Evolutionary conservation across 2,888 invertebrate species (phyloP).

Genomic region (Meteorus cinctellus): DNA sequence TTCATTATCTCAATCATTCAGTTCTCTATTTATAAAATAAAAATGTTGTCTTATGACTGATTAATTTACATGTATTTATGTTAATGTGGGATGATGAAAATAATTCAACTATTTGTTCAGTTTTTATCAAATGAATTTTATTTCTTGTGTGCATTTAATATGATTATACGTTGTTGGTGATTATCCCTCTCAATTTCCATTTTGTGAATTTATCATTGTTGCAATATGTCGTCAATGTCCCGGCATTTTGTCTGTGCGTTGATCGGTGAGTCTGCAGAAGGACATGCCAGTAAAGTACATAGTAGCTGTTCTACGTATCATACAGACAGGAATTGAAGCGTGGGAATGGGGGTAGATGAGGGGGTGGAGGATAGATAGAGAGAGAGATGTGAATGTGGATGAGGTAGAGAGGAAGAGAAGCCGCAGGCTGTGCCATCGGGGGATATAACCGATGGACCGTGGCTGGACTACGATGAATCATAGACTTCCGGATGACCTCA

Average conservation of each 20-base stretch:
- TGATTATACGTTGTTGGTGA: background rate
- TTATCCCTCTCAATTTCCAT: background rate
- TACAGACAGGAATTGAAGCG: conserved; percentile 26
- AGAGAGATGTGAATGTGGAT: background rate
- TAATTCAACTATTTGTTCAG: no score
- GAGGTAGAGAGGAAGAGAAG: background rate
- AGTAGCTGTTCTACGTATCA: background rate
- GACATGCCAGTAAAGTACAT: background rate
- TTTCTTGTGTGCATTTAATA: background rate
- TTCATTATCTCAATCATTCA: no score
- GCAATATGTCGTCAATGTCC: background rate
- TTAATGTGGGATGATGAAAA: no score
- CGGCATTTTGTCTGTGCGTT: background rate
- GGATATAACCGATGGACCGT: conserved; percentile 61
- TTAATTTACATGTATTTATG: no score
- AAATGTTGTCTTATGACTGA: no score
- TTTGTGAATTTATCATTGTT: background rate
- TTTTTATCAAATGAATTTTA: no score
- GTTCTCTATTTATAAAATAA: no score
- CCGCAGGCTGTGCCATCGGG: conserved; percentile 48
- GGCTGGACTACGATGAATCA: conserved; percentile 61
- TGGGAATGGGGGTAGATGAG: conserved; percentile 46
- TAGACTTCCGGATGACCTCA: conserved; percentile 53
- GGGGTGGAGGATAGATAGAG: conserved; percentile 38
- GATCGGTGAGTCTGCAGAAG: background rate